Conservation (phyloP, 2,797 vertebrate species). For the Leptoclinus maculatus region DNA sequence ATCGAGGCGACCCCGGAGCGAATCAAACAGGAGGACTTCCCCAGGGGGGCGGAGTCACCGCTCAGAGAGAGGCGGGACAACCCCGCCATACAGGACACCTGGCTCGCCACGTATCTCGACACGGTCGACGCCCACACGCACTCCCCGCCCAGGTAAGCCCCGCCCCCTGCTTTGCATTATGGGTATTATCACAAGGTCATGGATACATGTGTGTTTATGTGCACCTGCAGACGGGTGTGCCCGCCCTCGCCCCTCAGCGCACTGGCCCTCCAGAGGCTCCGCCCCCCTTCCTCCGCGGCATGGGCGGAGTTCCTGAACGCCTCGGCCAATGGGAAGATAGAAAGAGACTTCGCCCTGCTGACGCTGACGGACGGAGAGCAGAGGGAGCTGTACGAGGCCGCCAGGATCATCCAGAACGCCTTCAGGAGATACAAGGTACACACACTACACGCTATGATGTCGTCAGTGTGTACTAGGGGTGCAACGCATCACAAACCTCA, state of each 20-base stretch:
- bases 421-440: slow-evolving; percentile 83
- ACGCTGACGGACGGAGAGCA: slow-evolving; percentile 92
- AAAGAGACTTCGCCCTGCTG: slow-evolving; percentile 90
- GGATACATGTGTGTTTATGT: slow-evolving; percentile 9
- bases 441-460: too few relatives aligned
- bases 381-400: slow-evolving; percentile 91
- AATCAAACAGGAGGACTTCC: slow-evolving; percentile 91
- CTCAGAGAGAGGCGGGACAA: slow-evolving; percentile 86
- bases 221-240: slow-evolving; percentile 65
- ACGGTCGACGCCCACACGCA: slow-evolving; percentile 84
- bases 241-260: slow-evolving; percentile 85
- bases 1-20: slow-evolving; percentile 92
- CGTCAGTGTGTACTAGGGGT: too few relatives aligned
- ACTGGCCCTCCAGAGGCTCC: slow-evolving; percentile 86
- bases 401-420: slow-evolving; percentile 91
- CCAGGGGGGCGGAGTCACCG: slow-evolving; percentile 79
- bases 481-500: too few relatives aligned
- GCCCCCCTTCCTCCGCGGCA: slow-evolving; percentile 86
- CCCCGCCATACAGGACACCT: slow-evolving; percentile 86
- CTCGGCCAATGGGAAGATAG: slow-evolving; percentile 91
- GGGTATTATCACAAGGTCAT: not conserved
- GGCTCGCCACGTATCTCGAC: slow-evolving; percentile 91
- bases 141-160: slow-evolving; percentile 81
- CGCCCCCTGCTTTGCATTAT: not conserved
- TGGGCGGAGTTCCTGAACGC: slow-evolving; percentile 95